These are phyloP conservation scores for Petaurus breviceps DNA, from an alignment of 2,113 vertebrate genomes.

Conservation along the genomic window DNA sequence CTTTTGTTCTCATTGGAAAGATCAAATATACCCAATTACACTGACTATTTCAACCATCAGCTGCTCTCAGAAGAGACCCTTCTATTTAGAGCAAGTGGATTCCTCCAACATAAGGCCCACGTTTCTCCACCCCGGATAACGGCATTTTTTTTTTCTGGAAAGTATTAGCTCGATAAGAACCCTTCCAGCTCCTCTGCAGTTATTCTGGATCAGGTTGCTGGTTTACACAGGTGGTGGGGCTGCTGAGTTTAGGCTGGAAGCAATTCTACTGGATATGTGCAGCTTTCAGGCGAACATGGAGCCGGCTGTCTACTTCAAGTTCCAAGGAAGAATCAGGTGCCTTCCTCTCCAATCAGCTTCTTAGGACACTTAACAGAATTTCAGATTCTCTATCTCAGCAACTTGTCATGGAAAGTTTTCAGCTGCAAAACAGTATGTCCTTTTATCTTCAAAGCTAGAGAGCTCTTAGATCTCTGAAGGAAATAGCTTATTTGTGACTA, in stretches of 20 bases:
- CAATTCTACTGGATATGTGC: rapidly evolving
- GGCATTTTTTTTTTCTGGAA: background rate
- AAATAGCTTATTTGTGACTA: slow-evolving; percentile 68
- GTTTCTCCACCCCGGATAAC: background rate
- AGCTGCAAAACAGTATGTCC: slow-evolving; percentile 35
- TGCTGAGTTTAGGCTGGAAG: rapidly evolving
- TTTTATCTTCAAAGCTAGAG: slow-evolving; percentile 77
- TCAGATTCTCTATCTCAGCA: slow-evolving; percentile 42
- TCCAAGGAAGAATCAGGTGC: background rate
- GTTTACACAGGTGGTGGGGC: too few relatives aligned
- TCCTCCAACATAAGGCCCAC: background rate
- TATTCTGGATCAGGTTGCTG: background rate
- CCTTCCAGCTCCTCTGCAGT: background rate
- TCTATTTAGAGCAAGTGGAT: slow-evolving; percentile 5
- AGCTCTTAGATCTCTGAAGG: slow-evolving; percentile 67
- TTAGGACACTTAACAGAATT: background rate
- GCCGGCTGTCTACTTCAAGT: background rate
- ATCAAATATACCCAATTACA: slow-evolving; percentile 67
- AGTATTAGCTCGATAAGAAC: background rate
- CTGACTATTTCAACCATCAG: slow-evolving; percentile 61
- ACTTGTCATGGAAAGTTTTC: slow-evolving; percentile 69
- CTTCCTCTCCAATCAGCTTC: slow-evolving; percentile 6
- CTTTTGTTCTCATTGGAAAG: slow-evolving; percentile 44
- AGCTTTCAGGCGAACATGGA: background rate
- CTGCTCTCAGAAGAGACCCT: slow-evolving; percentile 49